Conservation (phyloP, 2,888 invertebrate genomes). For the Phorcus lineatus region DNA sequence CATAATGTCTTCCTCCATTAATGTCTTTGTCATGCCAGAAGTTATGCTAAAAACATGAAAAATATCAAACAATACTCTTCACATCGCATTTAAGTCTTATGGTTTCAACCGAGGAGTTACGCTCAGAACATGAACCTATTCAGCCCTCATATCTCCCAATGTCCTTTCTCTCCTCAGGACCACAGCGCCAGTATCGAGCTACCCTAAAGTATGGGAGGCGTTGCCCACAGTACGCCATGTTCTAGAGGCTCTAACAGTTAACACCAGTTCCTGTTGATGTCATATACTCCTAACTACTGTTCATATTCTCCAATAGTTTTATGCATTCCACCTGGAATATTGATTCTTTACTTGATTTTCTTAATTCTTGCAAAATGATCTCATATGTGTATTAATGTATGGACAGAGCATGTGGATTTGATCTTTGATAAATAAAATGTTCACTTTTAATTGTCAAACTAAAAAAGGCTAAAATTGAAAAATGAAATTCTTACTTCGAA, state of each 20-base stretch:
- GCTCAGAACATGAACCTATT: too few relatives aligned
- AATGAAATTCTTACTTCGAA: too few relatives aligned
- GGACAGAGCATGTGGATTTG: too few relatives aligned
- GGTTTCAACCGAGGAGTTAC: too few relatives aligned
- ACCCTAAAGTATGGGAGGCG: conserved; percentile 63
- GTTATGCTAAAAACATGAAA: neutral
- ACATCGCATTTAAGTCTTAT: too few relatives aligned
- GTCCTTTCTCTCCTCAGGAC: conserved; percentile 42
- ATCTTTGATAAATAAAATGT: too few relatives aligned
- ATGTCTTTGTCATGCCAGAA: neutral
- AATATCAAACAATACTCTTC: neutral
- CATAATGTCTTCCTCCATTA: neutral
- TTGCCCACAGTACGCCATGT: conserved; percentile 67
- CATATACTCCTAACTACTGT: neutral
- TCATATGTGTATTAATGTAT: too few relatives aligned
- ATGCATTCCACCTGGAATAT: conserved; percentile 20
- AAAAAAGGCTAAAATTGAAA: too few relatives aligned
- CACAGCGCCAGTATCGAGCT: conserved; percentile 53
- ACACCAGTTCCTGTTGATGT: conserved; percentile 43
- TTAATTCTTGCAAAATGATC: too few relatives aligned
- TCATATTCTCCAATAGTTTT: neutral
- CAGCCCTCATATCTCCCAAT: too few relatives aligned
- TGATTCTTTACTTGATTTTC: too few relatives aligned
- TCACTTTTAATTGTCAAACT: too few relatives aligned
- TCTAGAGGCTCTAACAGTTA: conserved; percentile 62